Evolutionary conservation across 2,113 vertebrate genomes (phyloP).

Genomic region (Scortum barcoo): DNA sequence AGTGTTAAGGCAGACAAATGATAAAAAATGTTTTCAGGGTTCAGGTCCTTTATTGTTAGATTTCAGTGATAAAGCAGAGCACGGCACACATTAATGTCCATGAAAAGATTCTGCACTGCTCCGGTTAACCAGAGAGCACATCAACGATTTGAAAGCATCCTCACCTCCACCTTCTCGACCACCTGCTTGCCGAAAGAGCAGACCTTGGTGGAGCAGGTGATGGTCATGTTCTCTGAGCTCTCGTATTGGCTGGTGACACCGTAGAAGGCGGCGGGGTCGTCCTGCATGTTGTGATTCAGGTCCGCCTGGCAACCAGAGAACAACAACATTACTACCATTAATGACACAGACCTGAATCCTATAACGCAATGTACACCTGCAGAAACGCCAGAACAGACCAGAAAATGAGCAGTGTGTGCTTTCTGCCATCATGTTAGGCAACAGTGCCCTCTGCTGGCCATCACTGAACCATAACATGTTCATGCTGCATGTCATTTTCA

Average conservation of each 20-base stretch:
- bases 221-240: constrained; percentile 99
- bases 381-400: not conserved
- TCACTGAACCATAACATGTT: not conserved
- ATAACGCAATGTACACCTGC: not conserved
- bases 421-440: not conserved
- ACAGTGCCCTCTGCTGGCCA: constrained; percentile 51
- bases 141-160: constrained; percentile 25
- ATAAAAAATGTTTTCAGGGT: not conserved
- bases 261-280: constrained; percentile 95
- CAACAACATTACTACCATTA: not conserved
- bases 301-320: constrained; percentile 88
- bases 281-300: constrained; percentile 95
- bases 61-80: not conserved
- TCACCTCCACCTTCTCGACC: constrained; percentile 99
- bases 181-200: constrained; percentile 99
- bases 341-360: not conserved
- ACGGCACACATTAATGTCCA: not conserved
- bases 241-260: constrained; percentile 98
- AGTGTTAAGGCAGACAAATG: not conserved
- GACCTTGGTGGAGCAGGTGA: constrained; percentile 99
- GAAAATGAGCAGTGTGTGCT: not conserved
- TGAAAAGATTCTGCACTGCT: not conserved
- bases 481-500: not conserved
- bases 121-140: not conserved
- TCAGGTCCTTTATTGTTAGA: not conserved